Evolutionary conservation across 1,140 invertebrate genomes (phyloP).

Genomic region (Cydia pomonella): DNA sequence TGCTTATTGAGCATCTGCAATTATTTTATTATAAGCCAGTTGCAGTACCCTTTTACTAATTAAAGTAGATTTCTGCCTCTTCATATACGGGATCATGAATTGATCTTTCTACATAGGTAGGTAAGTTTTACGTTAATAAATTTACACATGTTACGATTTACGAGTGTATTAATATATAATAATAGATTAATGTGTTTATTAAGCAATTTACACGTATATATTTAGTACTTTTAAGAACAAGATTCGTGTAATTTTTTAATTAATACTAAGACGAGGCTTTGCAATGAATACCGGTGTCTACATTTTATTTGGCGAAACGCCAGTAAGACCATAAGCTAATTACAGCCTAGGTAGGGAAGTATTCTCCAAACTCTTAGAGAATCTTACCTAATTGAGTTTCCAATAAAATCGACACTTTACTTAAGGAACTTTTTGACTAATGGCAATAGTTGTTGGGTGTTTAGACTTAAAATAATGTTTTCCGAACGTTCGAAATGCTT

Average conservation of each 20-base stretch:
- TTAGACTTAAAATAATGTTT: neutral
- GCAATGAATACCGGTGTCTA: neutral
- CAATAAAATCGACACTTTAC: constrained; percentile 16
- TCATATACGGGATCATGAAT: too few relatives aligned
- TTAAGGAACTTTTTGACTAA: neutral
- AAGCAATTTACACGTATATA: too few relatives aligned
- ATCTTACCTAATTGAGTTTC: constrained; percentile 16
- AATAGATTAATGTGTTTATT: too few relatives aligned
- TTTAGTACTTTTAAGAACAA: neutral
- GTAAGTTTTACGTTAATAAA: too few relatives aligned
- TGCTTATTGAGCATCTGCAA: neutral
- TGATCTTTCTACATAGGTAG: too few relatives aligned
- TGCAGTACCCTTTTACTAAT: neutral
- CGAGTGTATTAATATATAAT: too few relatives aligned
- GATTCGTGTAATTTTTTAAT: neutral
- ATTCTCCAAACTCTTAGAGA: constrained; percentile 9
- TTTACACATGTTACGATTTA: too few relatives aligned
- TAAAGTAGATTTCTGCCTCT: too few relatives aligned
- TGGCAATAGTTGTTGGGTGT: neutral
- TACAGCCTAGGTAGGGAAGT: constrained; percentile 27
- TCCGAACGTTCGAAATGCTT: neutral
- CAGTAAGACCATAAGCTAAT: constrained; percentile 49
- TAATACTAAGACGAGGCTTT: neutral
- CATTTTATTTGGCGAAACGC: constrained; percentile 40
- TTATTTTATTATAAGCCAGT: neutral